phyloP scores from a whole-genome alignment of 1,140 invertebrate genomes.

The Galendromus occidentalis region DNA sequence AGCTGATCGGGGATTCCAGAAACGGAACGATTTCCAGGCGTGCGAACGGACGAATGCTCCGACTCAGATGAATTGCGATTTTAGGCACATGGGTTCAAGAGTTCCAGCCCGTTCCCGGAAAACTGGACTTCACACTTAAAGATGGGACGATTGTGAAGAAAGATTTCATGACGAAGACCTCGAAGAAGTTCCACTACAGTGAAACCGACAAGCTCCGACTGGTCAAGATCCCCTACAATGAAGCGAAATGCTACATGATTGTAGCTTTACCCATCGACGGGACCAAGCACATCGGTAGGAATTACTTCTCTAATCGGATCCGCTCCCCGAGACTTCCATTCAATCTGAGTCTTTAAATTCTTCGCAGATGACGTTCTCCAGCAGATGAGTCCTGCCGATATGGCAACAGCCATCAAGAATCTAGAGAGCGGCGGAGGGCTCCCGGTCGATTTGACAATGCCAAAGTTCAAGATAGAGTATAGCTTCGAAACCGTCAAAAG shows the following conservation, averaged over 20 bases:
- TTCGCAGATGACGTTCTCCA: neutral
- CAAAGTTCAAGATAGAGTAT: slow-evolving; percentile 21
- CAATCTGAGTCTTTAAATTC: neutral
- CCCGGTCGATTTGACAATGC: slow-evolving; percentile 20
- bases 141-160: neutral
- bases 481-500: slow-evolving; percentile 16
- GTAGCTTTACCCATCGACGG: neutral
- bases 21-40: neutral
- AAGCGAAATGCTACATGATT: neutral
- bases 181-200: neutral
- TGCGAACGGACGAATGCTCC: no score
- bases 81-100: neutral
- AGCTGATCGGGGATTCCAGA: neutral
- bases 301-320: neutral
- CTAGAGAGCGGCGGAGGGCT: neutral
- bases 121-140: neutral
- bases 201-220: neutral
- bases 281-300: neutral
- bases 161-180: neutral
- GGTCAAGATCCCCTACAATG: slow-evolving; percentile 1
- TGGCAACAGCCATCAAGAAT: neutral
- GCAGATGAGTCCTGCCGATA: neutral
- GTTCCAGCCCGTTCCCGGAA: neutral
- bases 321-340: neutral
- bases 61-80: neutral